Base-by-base conservation (phyloP, 2,113 vertebrate species). In the Gnathonemus longibarbis region DNA sequence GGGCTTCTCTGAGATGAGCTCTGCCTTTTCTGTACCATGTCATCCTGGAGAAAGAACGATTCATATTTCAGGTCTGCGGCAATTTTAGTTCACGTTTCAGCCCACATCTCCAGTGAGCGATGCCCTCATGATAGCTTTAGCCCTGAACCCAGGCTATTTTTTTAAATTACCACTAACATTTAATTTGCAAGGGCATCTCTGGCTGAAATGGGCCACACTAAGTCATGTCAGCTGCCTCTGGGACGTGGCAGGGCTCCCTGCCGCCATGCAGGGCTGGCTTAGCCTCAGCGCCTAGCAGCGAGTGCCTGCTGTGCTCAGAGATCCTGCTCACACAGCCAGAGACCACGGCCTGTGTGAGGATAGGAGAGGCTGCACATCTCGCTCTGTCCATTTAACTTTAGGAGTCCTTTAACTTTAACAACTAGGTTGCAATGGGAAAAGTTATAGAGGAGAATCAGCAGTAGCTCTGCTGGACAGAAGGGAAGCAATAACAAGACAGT, bases 101-200 rank as follows among this genome's bases (percentile, higher is more conserved):
- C 83, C 83, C 45, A 13, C 9, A 84, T 84, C 42, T 19, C 42
- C 31, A 83, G 39, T 45, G 35, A 83, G 77, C 8, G 15, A 83
- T 39, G 77, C 77, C 77, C 77, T 83, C 17, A 45, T 45, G 77
- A 45, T 83, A 39, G 7, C 77, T 83, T 45, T 45, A 83, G 77
- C 42, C 35, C 35, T 83, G 77, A 83, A 21, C 77, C 15, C 77
- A 10, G 24, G 77, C 19, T 83, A 45, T 83, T 46, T 83, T 35
- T 83, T 83, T 35, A 45, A 39, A 83, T 83, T 83, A 42, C 77
- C 77, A 84, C 83, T 48, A 84, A 84, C 83, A 84, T 84, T 48
- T 84, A 84, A 84, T 84, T 84, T 84, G 45, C 83, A 24, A 42
- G 42, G 77, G 77, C 77, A 83, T 17, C 77, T 19, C 15, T 48